Base-by-base conservation (phyloP, 2,797 vertebrate genomes). In the Epinephelus malabaricus region DNA sequence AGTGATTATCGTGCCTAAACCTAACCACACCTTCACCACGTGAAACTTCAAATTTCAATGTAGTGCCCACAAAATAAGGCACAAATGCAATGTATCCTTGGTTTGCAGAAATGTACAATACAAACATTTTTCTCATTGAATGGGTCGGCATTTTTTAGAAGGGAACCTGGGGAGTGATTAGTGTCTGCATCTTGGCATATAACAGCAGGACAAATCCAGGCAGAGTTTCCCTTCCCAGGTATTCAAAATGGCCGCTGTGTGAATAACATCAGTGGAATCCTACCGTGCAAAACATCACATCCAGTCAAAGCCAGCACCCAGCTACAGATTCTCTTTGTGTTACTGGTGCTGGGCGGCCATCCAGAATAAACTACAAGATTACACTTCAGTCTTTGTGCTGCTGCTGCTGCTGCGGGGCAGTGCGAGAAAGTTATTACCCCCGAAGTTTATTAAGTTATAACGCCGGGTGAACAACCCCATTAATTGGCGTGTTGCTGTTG, bases 311-410 rank as follows among this genome's bases (percentile, higher is more conserved):
- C 67, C 27, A 10, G 27, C 71, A 47, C 61, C 45, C 76, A 70
- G 66, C 75, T 78, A 86, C 87, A 89, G 80, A 87, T 91, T 79
- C 73, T 79, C 73, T 86, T 88, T 87, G 75, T 87, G 73, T 79
- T 73, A 11, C 53, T 60, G 73, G 74, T 60, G 76, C 82, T 91
- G 95, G 95, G 95, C 95, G 73, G 73, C 65, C 75, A 83, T 95
- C 95, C 95, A 96, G 94, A 91, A 94, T 91, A 95, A 95, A 95
- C 94, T 89, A 85, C 86, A 90, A 91, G 72, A 95, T 93, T 93
- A 91, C 93, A 94, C 79, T 80, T 84, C 86, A 86, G 77, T 80
- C 82, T 92, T 89, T 94, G 90, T 92, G 86, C 83, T 82, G 81
- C 76, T 89, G 75, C 73, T 79, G 81, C 77, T 85, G 82, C 84